Percentiles rank a stretch among this genome's conserved stretches.
Conservation (phyloP, 2,888 invertebrate genomes). For the Plebejus melissa region DNA sequence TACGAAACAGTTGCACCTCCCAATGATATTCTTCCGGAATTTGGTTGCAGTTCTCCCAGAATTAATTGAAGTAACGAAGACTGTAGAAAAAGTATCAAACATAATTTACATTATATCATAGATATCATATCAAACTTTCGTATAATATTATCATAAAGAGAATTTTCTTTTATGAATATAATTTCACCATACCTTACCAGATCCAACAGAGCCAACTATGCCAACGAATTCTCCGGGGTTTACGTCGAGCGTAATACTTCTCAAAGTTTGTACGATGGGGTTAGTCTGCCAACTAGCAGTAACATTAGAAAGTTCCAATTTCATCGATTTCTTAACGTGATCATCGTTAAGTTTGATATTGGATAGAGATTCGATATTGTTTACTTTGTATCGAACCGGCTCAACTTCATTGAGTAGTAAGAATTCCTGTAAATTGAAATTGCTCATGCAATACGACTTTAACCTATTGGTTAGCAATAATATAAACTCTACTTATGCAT, state of each 20-base stretch:
- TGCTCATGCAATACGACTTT: not conserved
- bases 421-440: conserved; percentile 52
- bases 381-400: conserved; percentile 45
- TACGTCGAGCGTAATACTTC: conserved; percentile 68
- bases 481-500: not conserved
- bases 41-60: conserved; percentile 80
- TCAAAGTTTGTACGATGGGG: conserved; percentile 62
- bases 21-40: conserved; percentile 78
- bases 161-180: not conserved
- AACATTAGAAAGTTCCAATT: conserved; percentile 10
- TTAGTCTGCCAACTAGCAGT: conserved; percentile 36
- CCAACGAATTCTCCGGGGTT: conserved; percentile 80
- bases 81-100: not conserved
- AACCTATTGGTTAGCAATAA: not conserved
- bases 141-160: not conserved
- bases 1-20: conserved; percentile 82
- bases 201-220: conserved; percentile 85
- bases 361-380: conserved; percentile 43
- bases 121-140: not conserved
- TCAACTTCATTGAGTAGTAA: conserved; percentile 60
- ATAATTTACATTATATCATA: not conserved
- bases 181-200: conserved; percentile 76
- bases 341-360: conserved; percentile 21
- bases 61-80: conserved; percentile 82
- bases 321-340: conserved; percentile 19